Evolutionary conservation across 1,140 invertebrate species (phyloP).

Genomic region (Heliothis subflexa): DNA sequence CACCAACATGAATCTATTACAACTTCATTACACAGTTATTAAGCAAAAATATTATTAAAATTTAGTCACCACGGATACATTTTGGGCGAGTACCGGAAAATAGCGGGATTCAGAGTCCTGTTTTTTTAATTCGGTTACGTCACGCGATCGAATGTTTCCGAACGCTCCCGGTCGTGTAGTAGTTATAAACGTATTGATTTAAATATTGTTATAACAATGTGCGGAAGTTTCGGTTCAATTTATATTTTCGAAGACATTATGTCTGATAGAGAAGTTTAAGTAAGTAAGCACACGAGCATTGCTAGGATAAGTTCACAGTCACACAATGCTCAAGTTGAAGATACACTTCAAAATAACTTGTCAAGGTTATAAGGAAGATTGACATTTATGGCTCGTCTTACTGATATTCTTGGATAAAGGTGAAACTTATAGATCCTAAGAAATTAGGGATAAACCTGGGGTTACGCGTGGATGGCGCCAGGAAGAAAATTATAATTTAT

Average conservation of each 20-base stretch:
- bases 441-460: constrained; percentile 30
- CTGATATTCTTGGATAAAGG: constrained; percentile 1
- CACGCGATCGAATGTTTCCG: constrained; percentile 48
- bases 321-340: no score
- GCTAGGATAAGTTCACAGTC: no score
- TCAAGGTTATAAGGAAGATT: no score
- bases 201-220: constrained; percentile 36
- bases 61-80: constrained; percentile 56
- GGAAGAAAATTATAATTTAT: constrained; percentile 43
- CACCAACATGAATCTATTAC: constrained; percentile 49
- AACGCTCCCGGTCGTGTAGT: constrained; percentile 50
- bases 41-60: constrained; percentile 67
- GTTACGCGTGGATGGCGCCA: constrained; percentile 2
- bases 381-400: neutral
- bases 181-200: constrained; percentile 45
- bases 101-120: constrained; percentile 57
- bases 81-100: constrained; percentile 62
- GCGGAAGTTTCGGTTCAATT: constrained; percentile 25
- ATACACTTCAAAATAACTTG: no score
- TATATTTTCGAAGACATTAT: constrained; percentile 17
- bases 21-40: constrained; percentile 69
- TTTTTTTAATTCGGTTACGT: constrained; percentile 56
- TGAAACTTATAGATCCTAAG: neutral
- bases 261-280: neutral
- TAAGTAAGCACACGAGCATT: no score